phyloP scores from a whole-genome alignment of 2,797 vertebrate species.

The Podarcis siculus region DNA sequence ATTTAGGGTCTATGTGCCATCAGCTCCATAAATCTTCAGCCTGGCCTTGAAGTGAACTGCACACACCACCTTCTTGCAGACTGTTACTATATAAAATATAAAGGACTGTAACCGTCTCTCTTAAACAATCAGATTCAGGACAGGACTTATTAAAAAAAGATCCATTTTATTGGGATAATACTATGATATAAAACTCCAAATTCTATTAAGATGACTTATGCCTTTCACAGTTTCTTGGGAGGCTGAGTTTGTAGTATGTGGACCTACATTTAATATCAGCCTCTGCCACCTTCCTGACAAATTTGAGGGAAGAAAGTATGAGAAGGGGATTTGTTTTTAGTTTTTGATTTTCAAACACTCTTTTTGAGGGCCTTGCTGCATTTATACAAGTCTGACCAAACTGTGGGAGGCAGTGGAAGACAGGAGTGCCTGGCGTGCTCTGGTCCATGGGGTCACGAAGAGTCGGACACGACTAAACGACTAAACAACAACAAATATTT shows the following conservation, averaged over 20 bases:
- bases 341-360: neutral
- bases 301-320: constrained; percentile 12
- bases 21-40: constrained; percentile 60
- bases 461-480: no score
- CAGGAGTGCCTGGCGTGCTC: no score
- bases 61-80: constrained; percentile 24
- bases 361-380: neutral
- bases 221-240: constrained; percentile 39
- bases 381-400: neutral
- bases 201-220: constrained; percentile 43
- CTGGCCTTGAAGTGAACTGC: constrained; percentile 60
- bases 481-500: neutral
- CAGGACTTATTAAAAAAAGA: constrained; percentile 37
- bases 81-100: constrained; percentile 58
- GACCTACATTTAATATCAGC: constrained; percentile 9
- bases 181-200: constrained; percentile 48
- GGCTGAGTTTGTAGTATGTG: neutral
- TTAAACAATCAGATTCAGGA: constrained; percentile 52
- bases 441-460: no score
- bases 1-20: constrained; percentile 57
- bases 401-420: no score
- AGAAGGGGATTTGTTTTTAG: constrained; percentile 12
- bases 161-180: constrained; percentile 36
- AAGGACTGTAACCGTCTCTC: constrained; percentile 30
- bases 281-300: neutral